A percentile compares a stretch with the other conserved stretches of the same genome.
Conservation (phyloP, 2,113 vertebrate species). For the Azemiops feae region DNA sequence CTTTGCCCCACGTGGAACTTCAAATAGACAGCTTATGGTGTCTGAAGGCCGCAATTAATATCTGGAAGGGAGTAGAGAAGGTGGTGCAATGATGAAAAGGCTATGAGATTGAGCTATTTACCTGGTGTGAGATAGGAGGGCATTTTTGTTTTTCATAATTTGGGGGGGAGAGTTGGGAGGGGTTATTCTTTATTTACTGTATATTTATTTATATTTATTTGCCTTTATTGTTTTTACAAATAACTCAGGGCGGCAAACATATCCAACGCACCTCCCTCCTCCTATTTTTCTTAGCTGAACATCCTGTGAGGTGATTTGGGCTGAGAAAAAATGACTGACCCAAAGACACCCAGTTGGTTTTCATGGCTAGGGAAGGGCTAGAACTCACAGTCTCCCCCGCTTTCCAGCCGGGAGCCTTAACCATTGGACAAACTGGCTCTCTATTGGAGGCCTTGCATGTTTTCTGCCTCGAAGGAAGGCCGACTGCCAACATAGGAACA, state of each 20-base stretch:
- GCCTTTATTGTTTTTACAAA: background rate
- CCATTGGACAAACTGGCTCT: background rate
- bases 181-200: background rate
- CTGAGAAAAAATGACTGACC: background rate
- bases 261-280: background rate
- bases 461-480: background rate
- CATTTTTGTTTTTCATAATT: background rate
- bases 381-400: background rate
- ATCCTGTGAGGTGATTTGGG: background rate
- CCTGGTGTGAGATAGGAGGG: background rate
- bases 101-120: background rate
- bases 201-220: too few relatives aligned
- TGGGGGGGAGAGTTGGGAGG: background rate
- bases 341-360: background rate
- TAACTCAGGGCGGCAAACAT: background rate
- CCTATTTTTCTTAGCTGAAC: background rate
- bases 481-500: background rate
- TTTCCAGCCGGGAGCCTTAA: background rate
- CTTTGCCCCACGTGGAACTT: background rate
- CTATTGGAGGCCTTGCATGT: background rate
- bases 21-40: background rate
- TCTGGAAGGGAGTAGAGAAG: background rate
- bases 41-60: background rate
- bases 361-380: background rate
- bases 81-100: background rate